These are phyloP conservation scores for Pangasius mekongensis DNA, from an alignment of 2,797 vertebrate species.

Conservation along the genomic window DNA sequence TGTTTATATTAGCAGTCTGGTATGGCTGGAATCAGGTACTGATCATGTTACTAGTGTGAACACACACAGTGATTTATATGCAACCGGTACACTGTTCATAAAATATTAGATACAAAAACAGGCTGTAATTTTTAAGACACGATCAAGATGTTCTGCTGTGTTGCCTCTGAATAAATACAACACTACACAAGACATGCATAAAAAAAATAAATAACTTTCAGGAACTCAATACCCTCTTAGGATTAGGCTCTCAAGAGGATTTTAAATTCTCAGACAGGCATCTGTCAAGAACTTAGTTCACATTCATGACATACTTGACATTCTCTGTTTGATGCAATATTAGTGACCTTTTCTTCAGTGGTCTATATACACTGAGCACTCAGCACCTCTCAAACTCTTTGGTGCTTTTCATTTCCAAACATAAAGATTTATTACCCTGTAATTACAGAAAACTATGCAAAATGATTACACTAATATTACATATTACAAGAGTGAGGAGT, in stretches of 20 bases:
- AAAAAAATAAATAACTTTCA: not conserved
- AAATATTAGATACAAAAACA: not conserved
- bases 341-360: slow-evolving; percentile 11
- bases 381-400: not conserved
- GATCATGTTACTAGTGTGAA: not conserved
- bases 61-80: not conserved
- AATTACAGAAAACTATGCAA: not conserved
- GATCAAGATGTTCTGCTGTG: slow-evolving; percentile 1
- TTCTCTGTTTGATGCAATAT: slow-evolving; percentile 18
- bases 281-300: slow-evolving; percentile 25
- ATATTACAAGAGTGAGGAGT: not conserved
- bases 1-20: not conserved
- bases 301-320: slow-evolving; percentile 17
- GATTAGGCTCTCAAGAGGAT: slow-evolving; percentile 23
- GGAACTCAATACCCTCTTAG: slow-evolving; percentile 6
- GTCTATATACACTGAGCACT: not conserved
- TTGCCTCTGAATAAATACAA: slow-evolving; percentile 4
- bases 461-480: not conserved
- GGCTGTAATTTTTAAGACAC: not conserved
- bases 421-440: not conserved
- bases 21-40: not conserved
- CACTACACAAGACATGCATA: not conserved
- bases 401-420: not conserved
- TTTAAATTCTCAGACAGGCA: slow-evolving; percentile 43
- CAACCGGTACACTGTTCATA: not conserved